Conservation (phyloP, 2,888 invertebrate genomes). For the Eretmocerus hayati region DNA sequence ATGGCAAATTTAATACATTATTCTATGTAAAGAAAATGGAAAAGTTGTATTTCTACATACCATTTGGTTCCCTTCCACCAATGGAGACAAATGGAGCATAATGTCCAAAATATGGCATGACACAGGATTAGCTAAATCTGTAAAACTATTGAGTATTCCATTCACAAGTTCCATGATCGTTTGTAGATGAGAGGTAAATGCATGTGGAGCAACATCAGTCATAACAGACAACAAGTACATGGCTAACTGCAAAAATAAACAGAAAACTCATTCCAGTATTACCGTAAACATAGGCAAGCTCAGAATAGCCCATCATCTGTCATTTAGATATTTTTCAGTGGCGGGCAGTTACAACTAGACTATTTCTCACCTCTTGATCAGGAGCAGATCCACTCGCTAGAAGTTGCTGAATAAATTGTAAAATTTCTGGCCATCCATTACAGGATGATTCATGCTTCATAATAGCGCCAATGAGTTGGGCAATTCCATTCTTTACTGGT, state of each 20-base stretch:
- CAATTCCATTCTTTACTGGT: conserved; percentile 62
- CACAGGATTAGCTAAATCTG: conserved; percentile 47
- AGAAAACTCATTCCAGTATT: neutral
- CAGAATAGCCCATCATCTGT: too few relatives aligned
- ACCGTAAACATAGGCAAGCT: too few relatives aligned
- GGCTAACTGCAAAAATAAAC: conserved; percentile 49
- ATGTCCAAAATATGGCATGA: conserved; percentile 58
- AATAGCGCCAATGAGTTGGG: conserved; percentile 64
- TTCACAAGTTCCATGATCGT: conserved; percentile 52
- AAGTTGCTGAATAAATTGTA: conserved; percentile 56
- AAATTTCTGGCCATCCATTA: conserved; percentile 58
- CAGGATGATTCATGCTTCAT: conserved; percentile 63
- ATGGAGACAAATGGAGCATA: conserved; percentile 60
- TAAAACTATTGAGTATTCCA: conserved; percentile 48
- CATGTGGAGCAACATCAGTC: conserved; percentile 62
- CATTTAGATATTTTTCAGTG: neutral
- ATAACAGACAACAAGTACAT: conserved; percentile 63
- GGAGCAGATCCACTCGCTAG: conserved; percentile 51
- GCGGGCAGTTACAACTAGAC: too few relatives aligned
- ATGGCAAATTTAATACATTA: conserved; percentile 5
- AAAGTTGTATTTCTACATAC: conserved; percentile 38
- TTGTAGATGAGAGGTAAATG: conserved; percentile 60
- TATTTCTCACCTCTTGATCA: conserved; percentile 53
- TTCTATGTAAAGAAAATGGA: conserved; percentile 6
- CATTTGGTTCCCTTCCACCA: conserved; percentile 58